Base-by-base conservation (phyloP, 1,140 invertebrate species). In the Piezodorus guildinii region DNA sequence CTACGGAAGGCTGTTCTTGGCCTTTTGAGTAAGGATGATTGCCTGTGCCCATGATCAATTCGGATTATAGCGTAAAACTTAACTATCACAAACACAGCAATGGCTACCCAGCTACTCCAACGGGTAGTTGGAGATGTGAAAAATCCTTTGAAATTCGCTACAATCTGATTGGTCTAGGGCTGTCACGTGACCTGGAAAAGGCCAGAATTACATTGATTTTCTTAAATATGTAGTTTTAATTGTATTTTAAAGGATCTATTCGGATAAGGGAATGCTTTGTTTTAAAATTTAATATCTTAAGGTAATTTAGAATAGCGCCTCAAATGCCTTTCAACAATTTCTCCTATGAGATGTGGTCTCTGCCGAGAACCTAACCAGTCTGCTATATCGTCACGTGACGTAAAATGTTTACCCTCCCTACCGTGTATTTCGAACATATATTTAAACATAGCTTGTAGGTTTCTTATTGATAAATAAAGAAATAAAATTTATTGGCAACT, bases 11-110 rank as follows among this genome's bases (percentile, higher is more conserved):
- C 70, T 70, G 67, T 60, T 69, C 68, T 60, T 56, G 66, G 60
- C 63, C 66, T 70, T 63, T 69, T 62, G 67, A 64, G 63, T 54
- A 68, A 62, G 70, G 68, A 72, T 71, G 69, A 64, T 67, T 71
- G 69, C 72, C 68, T 66, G 69, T 73, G 65, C 69, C 71, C 74
- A 76, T 75, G 69, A 73, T 73, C 70, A 74, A 74, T 69, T 72
- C 69, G 70, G 69, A 75, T 76, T 70, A 65, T 63, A 65, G 66
- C 60, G 51, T 71, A 70, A 68, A 72, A 71, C 65, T 58, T 72
- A 72, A 75, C 70, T 72, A 73, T 73, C 72, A 72, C 73, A 74
- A 71, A 73, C 73, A 72, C 73, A 74, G 77, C 76, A 77, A 78
- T 78, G 77, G 77, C 76, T 76, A 76, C 76, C 72, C 75, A 75